phyloP scores from a whole-genome alignment of 2,113 vertebrate genomes.

The Anguilla rostrata region DNA sequence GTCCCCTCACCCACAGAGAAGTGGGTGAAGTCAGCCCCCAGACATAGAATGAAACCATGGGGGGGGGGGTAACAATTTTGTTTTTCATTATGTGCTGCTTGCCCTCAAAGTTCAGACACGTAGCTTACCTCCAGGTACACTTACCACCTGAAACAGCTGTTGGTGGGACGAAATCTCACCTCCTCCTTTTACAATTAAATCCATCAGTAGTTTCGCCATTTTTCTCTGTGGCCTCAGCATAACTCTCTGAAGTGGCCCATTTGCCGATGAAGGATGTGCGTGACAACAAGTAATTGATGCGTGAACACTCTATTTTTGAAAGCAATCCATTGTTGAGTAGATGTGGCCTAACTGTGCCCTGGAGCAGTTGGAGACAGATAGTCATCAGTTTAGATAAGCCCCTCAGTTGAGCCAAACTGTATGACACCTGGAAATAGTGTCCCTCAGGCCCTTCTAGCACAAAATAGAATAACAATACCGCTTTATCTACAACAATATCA shows the following conservation, averaged over 20 bases:
- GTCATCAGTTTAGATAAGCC: slow-evolving; percentile 14
- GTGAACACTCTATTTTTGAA: background rate
- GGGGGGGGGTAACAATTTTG: background rate
- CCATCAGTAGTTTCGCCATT: background rate
- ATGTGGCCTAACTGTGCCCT: background rate
- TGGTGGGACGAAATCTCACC: background rate
- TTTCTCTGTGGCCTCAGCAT: background rate
- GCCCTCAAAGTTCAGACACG: background rate
- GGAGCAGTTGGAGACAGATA: background rate
- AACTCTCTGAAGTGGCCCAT: background rate
- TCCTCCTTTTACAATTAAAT: background rate
- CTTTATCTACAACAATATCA: background rate
- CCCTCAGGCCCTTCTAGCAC: background rate
- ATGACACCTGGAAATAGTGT: slow-evolving; percentile 29
- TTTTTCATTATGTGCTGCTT: background rate
- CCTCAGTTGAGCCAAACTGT: slow-evolving; percentile 1
- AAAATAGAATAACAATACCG: background rate
- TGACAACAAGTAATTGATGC: background rate
- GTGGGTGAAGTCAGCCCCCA: background rate
- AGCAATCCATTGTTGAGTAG: background rate
- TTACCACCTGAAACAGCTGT: background rate
- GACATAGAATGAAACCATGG: background rate
- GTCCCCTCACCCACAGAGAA: background rate
- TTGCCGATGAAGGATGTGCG: background rate
- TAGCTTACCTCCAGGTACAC: background rate